Base-by-base conservation (phyloP, 2,113 vertebrate species). In the Pitta sordida region DNA sequence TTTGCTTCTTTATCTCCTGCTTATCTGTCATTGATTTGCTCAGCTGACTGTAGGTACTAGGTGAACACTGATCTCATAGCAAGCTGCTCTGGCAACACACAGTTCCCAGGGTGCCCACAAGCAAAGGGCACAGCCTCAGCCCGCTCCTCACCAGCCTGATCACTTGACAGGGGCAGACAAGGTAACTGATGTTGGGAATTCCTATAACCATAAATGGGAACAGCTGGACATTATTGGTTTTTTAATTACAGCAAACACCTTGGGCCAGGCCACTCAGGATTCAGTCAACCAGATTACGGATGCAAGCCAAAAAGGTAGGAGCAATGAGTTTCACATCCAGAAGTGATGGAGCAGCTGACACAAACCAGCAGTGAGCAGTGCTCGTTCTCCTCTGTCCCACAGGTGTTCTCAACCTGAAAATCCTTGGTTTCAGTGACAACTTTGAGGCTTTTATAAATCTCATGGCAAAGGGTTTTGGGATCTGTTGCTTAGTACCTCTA, bases 291-390 rank as follows among this genome's bases (percentile, higher is more conserved):
- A 97, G 64, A 88, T 96, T 49, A 87, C 94, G 78, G 94, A 94
- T 9, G 93, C 95, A 23, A 88, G 95, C 79, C 96, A 97, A 83
- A 96, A 97, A 96, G 96, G 96, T 97, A 97, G 26, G 93, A 86
- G 75, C 68, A 71, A 75, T 27, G 29, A 23, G 0, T 0, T 24
- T n/a, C 39, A 87, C 46, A 34, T 6, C 34, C 14, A 53, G 73
- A 14, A 43, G 34, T 8, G 3, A 60, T 1, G 60, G 56, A 81
- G 89, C 58, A 68, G 91, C 70, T 71, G 46, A 34, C 41, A 75
- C 46, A 55, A 70, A 46, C 49, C 44, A 48, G 49, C 23, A 34
- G 60, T 2, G 0, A 48, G 39, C 89, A 51, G 30, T 29, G 27
- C 52, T 60, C 11, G 19, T 88, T 78, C 29, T 37, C 13, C n/a